phyloP scores from a whole-genome alignment of 2,113 vertebrate genomes.

The Neodontobutis hainanensis region DNA sequence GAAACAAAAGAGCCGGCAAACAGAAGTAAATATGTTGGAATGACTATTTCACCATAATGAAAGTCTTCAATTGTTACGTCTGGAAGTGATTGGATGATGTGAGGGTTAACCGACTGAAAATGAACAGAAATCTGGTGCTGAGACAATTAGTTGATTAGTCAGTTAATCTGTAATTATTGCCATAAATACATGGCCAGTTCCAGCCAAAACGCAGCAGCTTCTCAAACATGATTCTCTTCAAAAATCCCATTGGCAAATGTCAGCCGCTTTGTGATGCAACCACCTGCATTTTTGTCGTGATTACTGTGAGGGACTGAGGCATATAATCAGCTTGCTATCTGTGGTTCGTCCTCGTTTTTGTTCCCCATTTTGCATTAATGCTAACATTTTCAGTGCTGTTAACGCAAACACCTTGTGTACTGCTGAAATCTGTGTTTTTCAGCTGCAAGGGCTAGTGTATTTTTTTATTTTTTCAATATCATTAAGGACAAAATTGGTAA shows the following conservation, averaged over 20 bases:
- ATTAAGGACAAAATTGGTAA: slow-evolving; percentile 8
- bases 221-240: too few relatives aligned
- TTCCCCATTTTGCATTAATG: neutral
- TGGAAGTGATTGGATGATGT: too few relatives aligned
- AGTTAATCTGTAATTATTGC: too few relatives aligned
- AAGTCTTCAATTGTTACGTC: too few relatives aligned
- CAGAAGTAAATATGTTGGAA: neutral
- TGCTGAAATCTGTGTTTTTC: neutral
- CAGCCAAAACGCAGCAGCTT: too few relatives aligned
- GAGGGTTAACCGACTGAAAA: too few relatives aligned
- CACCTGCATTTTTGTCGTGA: neutral
- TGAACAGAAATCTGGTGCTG: too few relatives aligned
- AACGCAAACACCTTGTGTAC: neutral
- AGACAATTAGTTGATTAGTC: too few relatives aligned
- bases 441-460: neutral
- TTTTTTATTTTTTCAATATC: neutral
- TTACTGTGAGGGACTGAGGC: neutral
- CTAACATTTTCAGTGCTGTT: slow-evolving; percentile 1
- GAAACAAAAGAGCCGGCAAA: neutral
- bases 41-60: too few relatives aligned
- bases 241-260: neutral
- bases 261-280: neutral
- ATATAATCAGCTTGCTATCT: slow-evolving; percentile 11
- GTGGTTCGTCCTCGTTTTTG: neutral
- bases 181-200: too few relatives aligned